Conservation (phyloP, 2,888 invertebrate genomes). For the Lampropteryx suffumata region DNA sequence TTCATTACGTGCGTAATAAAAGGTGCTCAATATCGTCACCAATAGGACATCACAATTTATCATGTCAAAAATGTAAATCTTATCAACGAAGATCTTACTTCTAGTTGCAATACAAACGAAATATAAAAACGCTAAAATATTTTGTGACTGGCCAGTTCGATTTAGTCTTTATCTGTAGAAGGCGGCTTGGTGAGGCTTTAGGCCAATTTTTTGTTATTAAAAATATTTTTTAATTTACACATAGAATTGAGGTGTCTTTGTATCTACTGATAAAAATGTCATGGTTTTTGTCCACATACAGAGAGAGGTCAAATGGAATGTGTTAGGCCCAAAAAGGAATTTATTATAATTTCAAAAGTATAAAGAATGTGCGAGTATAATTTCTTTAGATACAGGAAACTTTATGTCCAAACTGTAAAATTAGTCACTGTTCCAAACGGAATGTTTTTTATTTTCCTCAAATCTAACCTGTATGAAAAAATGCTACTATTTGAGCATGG, state of each 20-base stretch:
- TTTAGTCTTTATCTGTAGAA: background rate
- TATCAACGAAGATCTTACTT: conserved; percentile 24
- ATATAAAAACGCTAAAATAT: conserved; percentile 11
- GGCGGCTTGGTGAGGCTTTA: conserved; percentile 3
- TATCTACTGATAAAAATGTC: background rate
- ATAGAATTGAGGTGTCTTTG: background rate
- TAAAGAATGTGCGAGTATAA: too few species aligned
- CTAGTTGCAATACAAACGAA: conserved; percentile 28
- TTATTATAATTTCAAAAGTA: too few species aligned
- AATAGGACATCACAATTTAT: conserved; percentile 21
- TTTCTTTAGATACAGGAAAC: too few species aligned
- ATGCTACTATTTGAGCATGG: conserved; percentile 22
- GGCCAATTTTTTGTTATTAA: conserved; percentile 4
- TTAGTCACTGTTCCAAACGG: too few species aligned
- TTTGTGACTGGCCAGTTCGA: conserved; percentile 2
- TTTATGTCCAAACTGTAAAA: too few species aligned
- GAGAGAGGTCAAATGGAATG: conserved; percentile 14
- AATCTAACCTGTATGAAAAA: too few species aligned
- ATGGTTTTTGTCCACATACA: conserved; percentile 4
- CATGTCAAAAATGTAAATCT: conserved; percentile 22
- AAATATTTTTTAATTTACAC: background rate
- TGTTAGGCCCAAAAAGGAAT: conserved; percentile 2
- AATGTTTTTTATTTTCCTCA: background rate
- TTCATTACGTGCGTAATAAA: conserved; percentile 62
- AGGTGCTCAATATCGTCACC: conserved; percentile 50